Conservation (phyloP, 2,888 invertebrate genomes). For the Nemapogon koenigi region DNA sequence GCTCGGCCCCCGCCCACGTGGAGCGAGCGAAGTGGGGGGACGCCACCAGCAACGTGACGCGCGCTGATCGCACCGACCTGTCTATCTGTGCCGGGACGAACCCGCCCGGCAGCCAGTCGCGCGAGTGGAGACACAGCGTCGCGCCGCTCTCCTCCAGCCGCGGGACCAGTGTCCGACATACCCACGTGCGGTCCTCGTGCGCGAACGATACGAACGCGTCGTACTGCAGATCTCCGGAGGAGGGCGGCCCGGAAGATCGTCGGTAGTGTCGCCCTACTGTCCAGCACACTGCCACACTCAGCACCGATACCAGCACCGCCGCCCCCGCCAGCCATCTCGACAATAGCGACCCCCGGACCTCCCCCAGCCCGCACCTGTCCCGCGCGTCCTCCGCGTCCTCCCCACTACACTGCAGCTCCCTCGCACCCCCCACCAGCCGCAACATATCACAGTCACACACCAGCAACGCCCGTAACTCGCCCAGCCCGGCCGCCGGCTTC, state of each 20-base stretch:
- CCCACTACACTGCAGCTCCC: neutral
- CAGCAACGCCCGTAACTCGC: neutral
- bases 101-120: conserved; percentile 78
- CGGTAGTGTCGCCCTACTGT: conserved; percentile 5
- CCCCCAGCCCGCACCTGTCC: neutral
- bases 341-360: neutral
- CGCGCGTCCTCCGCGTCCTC: neutral
- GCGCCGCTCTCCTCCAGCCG: conserved; percentile 68
- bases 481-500: neutral
- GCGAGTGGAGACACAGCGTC: conserved; percentile 72
- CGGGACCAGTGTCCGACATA: conserved; percentile 69
- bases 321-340: conserved; percentile 11
- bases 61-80: conserved; percentile 75
- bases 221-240: conserved; percentile 35
- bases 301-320: conserved; percentile 6
- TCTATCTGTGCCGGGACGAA: conserved; percentile 76
- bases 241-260: conserved; percentile 18
- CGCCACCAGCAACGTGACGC: conserved; percentile 30
- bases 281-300: conserved; percentile 13
- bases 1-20: conserved; percentile 74
- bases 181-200: conserved; percentile 76
- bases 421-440: conserved; percentile 3
- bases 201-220: conserved; percentile 86
- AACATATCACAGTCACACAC: neutral
- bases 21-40: conserved; percentile 25